Conservation (phyloP, 2,113 vertebrate species). For the Corythornis cristatus region DNA sequence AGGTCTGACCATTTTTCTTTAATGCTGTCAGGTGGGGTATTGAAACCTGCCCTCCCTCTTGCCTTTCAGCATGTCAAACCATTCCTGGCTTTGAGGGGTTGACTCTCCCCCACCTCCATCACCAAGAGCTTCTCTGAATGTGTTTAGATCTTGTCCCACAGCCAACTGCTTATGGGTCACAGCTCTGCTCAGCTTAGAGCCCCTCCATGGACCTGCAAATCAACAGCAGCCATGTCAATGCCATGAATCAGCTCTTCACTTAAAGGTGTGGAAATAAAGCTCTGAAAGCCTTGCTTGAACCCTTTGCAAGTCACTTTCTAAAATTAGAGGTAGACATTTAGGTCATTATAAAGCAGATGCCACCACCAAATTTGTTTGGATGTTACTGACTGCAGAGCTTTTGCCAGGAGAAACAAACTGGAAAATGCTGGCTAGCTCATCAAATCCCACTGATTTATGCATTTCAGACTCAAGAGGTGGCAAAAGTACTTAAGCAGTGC, state of each 20-base stretch:
- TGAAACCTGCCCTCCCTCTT: neutral
- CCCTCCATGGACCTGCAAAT: neutral
- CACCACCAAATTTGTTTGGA: slow-evolving; percentile 44
- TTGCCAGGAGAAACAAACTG: slow-evolving; percentile 59
- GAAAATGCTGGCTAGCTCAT: slow-evolving; percentile 19
- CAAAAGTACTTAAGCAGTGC: neutral
- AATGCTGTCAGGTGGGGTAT: accelerated
- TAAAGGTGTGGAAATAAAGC: neutral
- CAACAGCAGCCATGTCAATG: accelerated
- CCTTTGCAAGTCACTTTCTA: slow-evolving; percentile 34
- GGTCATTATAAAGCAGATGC: slow-evolving; percentile 42
- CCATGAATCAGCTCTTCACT: neutral
- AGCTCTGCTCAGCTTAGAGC: neutral
- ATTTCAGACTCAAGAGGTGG: neutral
- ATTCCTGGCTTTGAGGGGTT: neutral
- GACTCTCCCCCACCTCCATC: neutral
- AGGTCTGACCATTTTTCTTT: neutral
- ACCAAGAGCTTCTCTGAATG: neutral
- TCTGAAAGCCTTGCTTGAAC: neutral
- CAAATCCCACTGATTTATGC: slow-evolving; percentile 11
- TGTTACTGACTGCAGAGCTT: neutral
- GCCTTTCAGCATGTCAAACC: neutral
- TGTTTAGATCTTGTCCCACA: accelerated
- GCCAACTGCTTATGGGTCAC: neutral
- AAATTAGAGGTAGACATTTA: slow-evolving; percentile 58